phyloP scores from a whole-genome alignment of 2,797 vertebrate species.

The Hypotaenidia philippensis region DNA sequence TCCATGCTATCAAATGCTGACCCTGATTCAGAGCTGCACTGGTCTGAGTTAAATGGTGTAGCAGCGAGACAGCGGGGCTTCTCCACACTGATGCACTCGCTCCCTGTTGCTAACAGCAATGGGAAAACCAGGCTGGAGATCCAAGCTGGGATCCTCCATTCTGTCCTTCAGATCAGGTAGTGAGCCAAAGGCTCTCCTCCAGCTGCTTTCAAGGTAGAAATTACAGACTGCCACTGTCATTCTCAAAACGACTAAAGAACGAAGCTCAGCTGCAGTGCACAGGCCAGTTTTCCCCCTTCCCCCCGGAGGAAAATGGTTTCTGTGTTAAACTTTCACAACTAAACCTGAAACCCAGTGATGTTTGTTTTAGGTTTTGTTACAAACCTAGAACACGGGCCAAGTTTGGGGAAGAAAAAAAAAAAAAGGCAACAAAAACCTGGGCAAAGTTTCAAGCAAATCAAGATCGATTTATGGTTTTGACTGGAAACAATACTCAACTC shows the following conservation, averaged over 20 bases:
- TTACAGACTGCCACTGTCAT: not conserved
- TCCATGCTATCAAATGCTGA: constrained; percentile 29
- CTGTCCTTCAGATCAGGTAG: not conserved
- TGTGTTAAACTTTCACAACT: constrained; percentile 65
- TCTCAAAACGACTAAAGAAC: not conserved
- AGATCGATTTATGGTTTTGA: constrained; percentile 55
- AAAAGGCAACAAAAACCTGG: not conserved
- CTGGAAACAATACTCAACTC: constrained; percentile 59
- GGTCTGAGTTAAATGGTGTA: not conserved
- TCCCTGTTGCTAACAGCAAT: not conserved
- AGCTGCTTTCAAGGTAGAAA: constrained; percentile 22
- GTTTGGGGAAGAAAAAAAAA: not conserved
- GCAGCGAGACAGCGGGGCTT: not conserved
- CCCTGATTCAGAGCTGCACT: not conserved
- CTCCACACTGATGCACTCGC: not conserved
- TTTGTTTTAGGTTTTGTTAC: constrained; percentile 73
- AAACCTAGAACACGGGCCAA: constrained; percentile 57
- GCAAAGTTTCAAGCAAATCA: constrained; percentile 62
- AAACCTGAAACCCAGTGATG: constrained; percentile 56
- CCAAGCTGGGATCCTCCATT: not conserved
- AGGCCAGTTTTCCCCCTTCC: not conserved
- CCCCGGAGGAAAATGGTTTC: constrained; percentile 38
- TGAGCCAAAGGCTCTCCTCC: not conserved
- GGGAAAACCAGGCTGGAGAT: not conserved
- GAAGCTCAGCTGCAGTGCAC: not conserved